Evolutionary conservation across 30 jellyfish, hydroid and myxozoan genomes (phyloP), one percentile per base, ranked within the genome.

Genomic region (Euphysa ruthae): DNA sequence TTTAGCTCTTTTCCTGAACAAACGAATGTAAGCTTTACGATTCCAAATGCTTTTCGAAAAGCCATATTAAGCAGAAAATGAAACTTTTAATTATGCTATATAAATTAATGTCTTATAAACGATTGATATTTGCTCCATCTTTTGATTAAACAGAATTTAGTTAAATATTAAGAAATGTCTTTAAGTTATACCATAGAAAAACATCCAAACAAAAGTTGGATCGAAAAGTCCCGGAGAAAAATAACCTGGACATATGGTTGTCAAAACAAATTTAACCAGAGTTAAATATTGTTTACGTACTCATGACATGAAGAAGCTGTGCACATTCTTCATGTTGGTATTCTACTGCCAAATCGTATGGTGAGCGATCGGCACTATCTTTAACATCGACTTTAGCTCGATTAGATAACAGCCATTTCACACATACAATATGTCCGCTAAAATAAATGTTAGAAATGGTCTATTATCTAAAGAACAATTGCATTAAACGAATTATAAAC

Each of bases 381-480:
- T 54, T 50, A 20, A 79, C 81, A 20, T 75, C 76, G 14, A 66
- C 73, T 34, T 81, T 75, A 0, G 98, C 98, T 8, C 95, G 78
- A 63, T 88, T 88, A 3, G 93, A 84, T 25, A 88, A 73, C 31
- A 88, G 71, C 98, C 98, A 88, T 57, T 81, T 88, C 58, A 88
- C 95, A 58, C 98, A 88, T 49, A 79, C 98, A 42, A 88, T 78
- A 64, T 88, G 98, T 12, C 98, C 98, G 71, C 98, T 88, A 33
- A 10, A 75, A 58, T 16, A 33, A 58, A 4, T n/a, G n/a, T n/a
- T n/a, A n/a, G n/a, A n/a, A n/a, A n/a, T n/a, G n/a, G n/a, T n/a
- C n/a, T n/a, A n/a, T n/a, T n/a, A n/a, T n/a, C n/a, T n/a, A n/a
- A n/a, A n/a, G n/a, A n/a, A n/a, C n/a, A n/a, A n/a, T n/a, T n/a